Base-by-base conservation (phyloP, 1,140 invertebrate species). In the Copidosoma floridanum region DNA sequence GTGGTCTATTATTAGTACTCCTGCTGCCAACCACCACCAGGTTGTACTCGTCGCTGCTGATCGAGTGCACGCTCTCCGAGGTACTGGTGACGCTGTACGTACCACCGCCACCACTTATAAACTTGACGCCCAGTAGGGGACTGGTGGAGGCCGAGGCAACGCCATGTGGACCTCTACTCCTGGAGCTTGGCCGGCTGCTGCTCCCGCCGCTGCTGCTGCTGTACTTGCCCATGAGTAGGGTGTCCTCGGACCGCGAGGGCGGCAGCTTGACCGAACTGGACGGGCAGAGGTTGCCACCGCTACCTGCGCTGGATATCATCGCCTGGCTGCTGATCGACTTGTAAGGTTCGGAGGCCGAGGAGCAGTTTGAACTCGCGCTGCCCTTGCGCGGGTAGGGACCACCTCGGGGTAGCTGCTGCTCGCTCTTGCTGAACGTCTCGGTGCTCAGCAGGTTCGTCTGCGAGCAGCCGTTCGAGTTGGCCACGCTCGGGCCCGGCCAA, bases 341-440 rank as follows among this genome's bases (percentile, higher is more conserved):
- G 32, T 53, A 47, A 0, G 71, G 69, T 24, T 78, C 74, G 0
- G 75, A 74, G 0, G 68, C 65, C 1, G 69, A 71, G 6, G 77
- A 78, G 1, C 61, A 65, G 47, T 75, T 79, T 0, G 75, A 76
- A 0, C 70, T 72, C 59, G 76, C 74, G 60, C 73, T 76, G 8
- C 74, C 71, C 43, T 79, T 79, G 5, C 75, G 67, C 6, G 70
- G 26, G 38, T 76, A 77, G 14, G 73, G 71, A 0, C 72, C 70
- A 11, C 69, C 70, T n/a, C n/a, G n/a, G 0, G 75, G 71, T 4
- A 93, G 70, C 61, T 92, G 89, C 71, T 92, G 90, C 65, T 93
- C 91, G 23, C 90, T 92, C 69, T 92, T 91, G 44, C 90, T 92
- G 64, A 92, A 88, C n/a, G n/a, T n/a, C 69, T 93, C 91, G 1